These are phyloP conservation scores for Cyanoliseus patagonus DNA, from an alignment of 2,113 vertebrate genomes.

Conservation along the genomic window DNA sequence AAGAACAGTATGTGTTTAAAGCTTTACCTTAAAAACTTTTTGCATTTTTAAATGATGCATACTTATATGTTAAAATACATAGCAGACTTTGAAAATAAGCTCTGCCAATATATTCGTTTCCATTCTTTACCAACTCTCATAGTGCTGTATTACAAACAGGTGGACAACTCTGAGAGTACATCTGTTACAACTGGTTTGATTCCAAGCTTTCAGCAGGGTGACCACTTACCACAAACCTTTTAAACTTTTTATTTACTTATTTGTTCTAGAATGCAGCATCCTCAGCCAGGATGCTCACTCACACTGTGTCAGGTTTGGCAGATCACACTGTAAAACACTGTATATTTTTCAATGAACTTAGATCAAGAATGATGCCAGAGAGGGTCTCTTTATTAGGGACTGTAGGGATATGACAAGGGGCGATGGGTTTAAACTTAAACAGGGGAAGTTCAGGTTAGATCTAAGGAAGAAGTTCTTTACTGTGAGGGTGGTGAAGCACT, in stretches of 20 bases:
- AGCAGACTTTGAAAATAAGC: neutral
- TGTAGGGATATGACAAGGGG: no score
- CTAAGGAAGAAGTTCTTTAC: no score
- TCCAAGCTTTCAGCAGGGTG: neutral
- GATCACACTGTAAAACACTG: neutral
- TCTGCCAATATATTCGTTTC: neutral
- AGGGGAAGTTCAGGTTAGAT: no score
- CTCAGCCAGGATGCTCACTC: neutral
- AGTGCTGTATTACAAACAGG: neutral
- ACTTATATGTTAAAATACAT: neutral
- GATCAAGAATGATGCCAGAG: neutral
- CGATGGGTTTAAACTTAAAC: no score
- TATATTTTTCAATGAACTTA: neutral
- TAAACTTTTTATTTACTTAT: neutral
- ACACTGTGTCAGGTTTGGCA: neutral
- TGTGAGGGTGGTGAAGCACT: no score
- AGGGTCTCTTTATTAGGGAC: no score
- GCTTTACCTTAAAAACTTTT: neutral
- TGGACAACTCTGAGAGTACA: neutral
- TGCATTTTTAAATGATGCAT: neutral
- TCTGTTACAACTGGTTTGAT: neutral
- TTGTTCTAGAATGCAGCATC: neutral
- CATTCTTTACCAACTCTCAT: neutral
- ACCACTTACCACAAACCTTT: neutral
- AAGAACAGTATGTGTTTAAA: neutral